Conservation (phyloP, 2,797 vertebrate genomes). For the Rhabdomys pumilio region DNA sequence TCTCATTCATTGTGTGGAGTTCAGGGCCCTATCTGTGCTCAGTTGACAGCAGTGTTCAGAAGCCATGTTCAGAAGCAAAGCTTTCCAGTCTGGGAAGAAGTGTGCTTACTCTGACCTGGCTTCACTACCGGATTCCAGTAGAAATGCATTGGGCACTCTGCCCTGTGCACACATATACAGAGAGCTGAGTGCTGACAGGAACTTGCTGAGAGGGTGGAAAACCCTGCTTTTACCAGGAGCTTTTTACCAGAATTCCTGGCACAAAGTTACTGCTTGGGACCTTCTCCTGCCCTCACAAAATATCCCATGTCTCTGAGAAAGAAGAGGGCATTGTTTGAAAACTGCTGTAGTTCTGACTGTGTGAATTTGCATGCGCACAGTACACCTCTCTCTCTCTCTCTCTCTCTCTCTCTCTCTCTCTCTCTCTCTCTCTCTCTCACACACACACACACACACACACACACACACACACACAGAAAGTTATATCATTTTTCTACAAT, state of each 20-base stretch:
- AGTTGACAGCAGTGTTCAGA: slow-evolving; percentile 80
- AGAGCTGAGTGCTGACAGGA: slow-evolving; percentile 10
- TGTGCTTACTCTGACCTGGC: background rate
- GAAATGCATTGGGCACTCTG: slow-evolving; percentile 20
- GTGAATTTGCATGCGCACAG: background rate
- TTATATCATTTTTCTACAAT: background rate
- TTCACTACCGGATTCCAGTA: background rate
- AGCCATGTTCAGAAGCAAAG: slow-evolving; percentile 81
- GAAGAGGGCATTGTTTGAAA: slow-evolving; percentile 25
- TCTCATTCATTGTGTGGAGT: slow-evolving; percentile 86
- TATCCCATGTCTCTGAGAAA: slow-evolving; percentile 42
- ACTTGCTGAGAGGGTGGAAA: background rate
- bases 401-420: background rate
- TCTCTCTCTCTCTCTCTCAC: background rate
- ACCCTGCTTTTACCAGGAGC: background rate
- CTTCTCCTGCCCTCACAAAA: background rate
- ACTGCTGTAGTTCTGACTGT: background rate
- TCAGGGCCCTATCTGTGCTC: slow-evolving; percentile 81
- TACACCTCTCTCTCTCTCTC: too few species aligned
- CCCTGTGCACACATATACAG: background rate
- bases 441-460: background rate
- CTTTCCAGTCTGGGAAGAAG: slow-evolving; percentile 19
- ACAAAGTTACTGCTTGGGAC: background rate
- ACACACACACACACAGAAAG: background rate
- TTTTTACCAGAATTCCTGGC: background rate